Base-by-base conservation (phyloP, 2,888 invertebrate genomes). In the Eupeodes latifasciatus region DNA sequence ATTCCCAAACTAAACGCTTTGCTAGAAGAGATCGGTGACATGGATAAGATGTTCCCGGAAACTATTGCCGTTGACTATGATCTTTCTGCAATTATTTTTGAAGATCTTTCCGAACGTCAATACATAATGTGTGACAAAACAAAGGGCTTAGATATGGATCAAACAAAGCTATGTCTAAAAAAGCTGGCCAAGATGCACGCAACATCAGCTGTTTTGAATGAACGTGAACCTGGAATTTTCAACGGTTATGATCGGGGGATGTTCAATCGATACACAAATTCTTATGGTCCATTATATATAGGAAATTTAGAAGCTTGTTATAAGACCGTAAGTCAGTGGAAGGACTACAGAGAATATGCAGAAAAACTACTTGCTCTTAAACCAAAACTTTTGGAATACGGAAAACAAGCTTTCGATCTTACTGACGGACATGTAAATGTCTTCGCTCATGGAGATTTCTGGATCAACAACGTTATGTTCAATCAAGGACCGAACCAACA, bases 151-250 rank as follows among this genome's bases (percentile, higher is more conserved):
- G 94, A 95, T 87, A 82, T 94, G 66, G 91, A 92, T 0, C 94
- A 94, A 55, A 90, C 93, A 0, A 92, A 91, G 81, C 16, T 94
- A 10, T 92, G 94, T 9, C 89, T 95, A 0, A 91, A 91, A 1
- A 92, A 94, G 4, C 81, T 95, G 87, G 95, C 95, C 7, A 93
- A 93, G 90, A 94, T 95, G 91, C 95, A 95, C 90, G 94, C 94
- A 0, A 92, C 94, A 1, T 94, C 94, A 1, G 93, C 94, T 0
- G 94, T 94, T 0, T 90, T 93, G 51, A 94, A 94, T 82, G 92
- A 93, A 14, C 93, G 92, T 1, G 91, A 93, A 78, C 49, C 47
- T 10, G 91, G 91, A 2, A 89, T 62, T 4, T 88, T 93, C 19
- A 90, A 92, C 75, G 62, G 76, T 5, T 93, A 92, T 55, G 92